phyloP scores from a whole-genome alignment of 1,140 invertebrate genomes.

The Samia ricini region DNA sequence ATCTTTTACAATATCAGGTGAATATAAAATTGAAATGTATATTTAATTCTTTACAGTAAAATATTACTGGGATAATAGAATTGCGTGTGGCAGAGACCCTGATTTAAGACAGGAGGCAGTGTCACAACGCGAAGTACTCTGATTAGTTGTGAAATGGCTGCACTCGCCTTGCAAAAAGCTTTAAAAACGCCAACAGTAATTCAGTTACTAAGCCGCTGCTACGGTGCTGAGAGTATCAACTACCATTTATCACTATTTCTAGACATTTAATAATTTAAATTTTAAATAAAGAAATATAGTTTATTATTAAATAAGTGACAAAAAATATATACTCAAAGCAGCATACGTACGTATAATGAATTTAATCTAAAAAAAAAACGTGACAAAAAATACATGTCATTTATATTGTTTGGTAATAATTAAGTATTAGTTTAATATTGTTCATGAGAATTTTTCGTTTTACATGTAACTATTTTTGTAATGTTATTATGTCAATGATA shows the following conservation, averaged over 20 bases:
- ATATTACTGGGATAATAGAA: neutral
- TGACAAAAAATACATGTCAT: too few relatives aligned
- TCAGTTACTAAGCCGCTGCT: constrained; percentile 45
- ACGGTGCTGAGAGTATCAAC: constrained; percentile 25
- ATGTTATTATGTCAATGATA: neutral
- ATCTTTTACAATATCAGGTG: neutral
- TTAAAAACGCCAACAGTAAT: constrained; percentile 67
- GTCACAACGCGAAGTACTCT: constrained; percentile 48
- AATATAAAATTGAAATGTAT: neutral
- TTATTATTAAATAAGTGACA: neutral
- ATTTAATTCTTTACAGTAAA: neutral
- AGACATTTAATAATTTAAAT: constrained; percentile 10
- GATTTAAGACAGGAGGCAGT: neutral
- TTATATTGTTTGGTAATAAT: too few relatives aligned
- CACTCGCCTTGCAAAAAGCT: constrained; percentile 57
- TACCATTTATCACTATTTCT: constrained; percentile 28
- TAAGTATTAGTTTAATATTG: too few relatives aligned
- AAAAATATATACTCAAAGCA: too few relatives aligned
- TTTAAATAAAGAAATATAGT: too few relatives aligned
- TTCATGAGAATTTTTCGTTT: too few relatives aligned
- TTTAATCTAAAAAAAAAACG: too few relatives aligned
- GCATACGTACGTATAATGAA: too few relatives aligned
- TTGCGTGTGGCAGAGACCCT: neutral
- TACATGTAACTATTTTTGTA: too few relatives aligned
- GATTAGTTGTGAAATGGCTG: constrained; percentile 50